Base-by-base conservation (phyloP, 2,797 vertebrate species). In the Acanthopagrus latus region DNA sequence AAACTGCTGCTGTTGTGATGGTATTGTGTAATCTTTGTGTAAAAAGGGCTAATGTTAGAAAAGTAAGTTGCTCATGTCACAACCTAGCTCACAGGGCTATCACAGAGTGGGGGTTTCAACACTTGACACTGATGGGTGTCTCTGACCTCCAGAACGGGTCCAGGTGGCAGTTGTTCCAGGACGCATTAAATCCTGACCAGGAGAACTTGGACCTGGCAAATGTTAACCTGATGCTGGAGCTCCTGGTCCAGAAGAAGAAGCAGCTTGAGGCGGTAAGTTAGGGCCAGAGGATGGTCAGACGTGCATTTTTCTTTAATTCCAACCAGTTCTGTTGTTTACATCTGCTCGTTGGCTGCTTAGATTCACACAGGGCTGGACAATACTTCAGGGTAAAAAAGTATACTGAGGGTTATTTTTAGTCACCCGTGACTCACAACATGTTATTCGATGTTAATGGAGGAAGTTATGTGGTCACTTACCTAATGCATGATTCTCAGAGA, bases 121-220 rank as follows among this genome's bases (percentile, higher is more conserved):
- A 21, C 23, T 58, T 18, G n/a, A 64, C 27, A 50, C 54, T 76
- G 43, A 87, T 66, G 5, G 12, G 41, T 50, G 5, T 81, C 12
- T 83, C 11, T 81, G 71, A 5, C 81, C 41, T 68, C 21, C 74
- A 99, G 98, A 99, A 99, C 78, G 97, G 97, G 62, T 97, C 98
- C 43, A 95, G 97, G 81, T 99, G 98, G 98, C 97, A 99, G 73
- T 97, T 98, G 90, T 97, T 99, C 91, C 97, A 99, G 89, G 97
- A 98, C 69, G 95, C 98, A 64, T 87, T 99, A 88, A 97, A 95
- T 86, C 96, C 97, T 23, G 98, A 99, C 89, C 98, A 99, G 86
- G 98, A 99, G 90, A 98, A 97, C 90, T 93, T 99, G 91, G 98
- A 99, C 90, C 95, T 99, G 80, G 97, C 98, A 25, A 99, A 99